Percentiles rank a stretch among this genome's conserved stretches.
Conservation (phyloP, 2,113 vertebrate species). For the Entomyzon cyanotis region DNA sequence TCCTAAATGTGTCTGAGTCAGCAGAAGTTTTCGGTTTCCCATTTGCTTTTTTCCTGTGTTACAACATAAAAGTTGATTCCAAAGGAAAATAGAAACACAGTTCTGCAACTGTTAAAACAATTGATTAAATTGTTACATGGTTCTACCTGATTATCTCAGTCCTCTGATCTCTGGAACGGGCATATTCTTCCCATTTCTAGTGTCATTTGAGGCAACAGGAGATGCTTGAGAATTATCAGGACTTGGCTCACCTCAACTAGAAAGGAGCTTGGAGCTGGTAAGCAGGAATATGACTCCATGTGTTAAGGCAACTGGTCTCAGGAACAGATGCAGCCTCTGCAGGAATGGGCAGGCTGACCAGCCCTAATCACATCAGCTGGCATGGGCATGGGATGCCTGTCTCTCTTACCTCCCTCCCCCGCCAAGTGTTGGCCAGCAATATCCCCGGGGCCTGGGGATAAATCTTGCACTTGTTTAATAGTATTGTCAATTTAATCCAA, state of each 20-base stretch:
- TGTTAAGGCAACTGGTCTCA: not conserved
- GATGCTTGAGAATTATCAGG: not conserved
- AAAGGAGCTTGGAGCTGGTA: not conserved
- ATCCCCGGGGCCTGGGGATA: not conserved
- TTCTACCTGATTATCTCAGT: not conserved
- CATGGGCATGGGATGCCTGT: not conserved
- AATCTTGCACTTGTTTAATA: not conserved
- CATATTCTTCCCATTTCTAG: not conserved
- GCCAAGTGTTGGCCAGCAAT: not conserved
- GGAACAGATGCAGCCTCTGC: conserved; percentile 46
- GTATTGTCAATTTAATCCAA: not conserved
- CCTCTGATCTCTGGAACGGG: not conserved
- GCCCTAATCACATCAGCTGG: conserved; percentile 26
- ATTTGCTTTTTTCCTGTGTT: not conserved
- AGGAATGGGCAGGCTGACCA: conserved; percentile 26
- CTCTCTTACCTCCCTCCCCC: not conserved
- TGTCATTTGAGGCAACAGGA: conserved; percentile 10
- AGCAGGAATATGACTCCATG: not conserved
- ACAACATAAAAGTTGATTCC: not conserved
- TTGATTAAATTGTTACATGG: not conserved
- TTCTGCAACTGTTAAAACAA: not conserved
- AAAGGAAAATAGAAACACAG: not conserved
- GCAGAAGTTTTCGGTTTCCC: not conserved
- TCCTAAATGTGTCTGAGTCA: not conserved
- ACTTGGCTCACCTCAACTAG: not conserved